phyloP scores from a whole-genome alignment of 2,888 invertebrate genomes.

The Drosophila nr. fundita region DNA sequence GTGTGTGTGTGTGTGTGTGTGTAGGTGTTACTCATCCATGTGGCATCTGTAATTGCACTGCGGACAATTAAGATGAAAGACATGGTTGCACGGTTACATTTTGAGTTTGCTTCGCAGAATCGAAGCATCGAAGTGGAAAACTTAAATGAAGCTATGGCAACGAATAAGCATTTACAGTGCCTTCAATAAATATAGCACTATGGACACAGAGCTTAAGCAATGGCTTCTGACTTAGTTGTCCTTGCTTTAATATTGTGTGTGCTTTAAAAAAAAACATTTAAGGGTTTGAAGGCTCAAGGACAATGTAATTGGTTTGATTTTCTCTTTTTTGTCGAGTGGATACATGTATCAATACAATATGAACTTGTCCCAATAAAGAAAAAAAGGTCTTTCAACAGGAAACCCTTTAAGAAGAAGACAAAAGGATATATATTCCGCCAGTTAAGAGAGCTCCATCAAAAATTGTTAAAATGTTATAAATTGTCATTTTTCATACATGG shows the following conservation, averaged over 20 bases:
- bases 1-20: background rate
- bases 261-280: background rate
- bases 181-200: background rate
- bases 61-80: constrained; percentile 34
- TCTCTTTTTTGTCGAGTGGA: background rate
- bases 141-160: background rate
- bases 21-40: background rate
- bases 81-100: constrained; percentile 2
- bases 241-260: background rate
- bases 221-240: background rate
- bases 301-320: background rate
- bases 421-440: no score
- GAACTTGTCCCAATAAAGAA: background rate
- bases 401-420: background rate
- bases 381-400: background rate
- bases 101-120: background rate
- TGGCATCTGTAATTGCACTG: constrained; percentile 40
- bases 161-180: background rate
- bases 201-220: background rate
- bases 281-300: background rate
- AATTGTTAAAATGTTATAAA: no score
- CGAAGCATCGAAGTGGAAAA: background rate
- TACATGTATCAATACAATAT: background rate
- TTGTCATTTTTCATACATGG: no score
- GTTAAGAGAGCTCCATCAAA: no score